Evolutionary conservation across 2,888 invertebrate species (phyloP), one percentile per base, ranked within the genome.

Genomic region (Acronicta leporina): DNA sequence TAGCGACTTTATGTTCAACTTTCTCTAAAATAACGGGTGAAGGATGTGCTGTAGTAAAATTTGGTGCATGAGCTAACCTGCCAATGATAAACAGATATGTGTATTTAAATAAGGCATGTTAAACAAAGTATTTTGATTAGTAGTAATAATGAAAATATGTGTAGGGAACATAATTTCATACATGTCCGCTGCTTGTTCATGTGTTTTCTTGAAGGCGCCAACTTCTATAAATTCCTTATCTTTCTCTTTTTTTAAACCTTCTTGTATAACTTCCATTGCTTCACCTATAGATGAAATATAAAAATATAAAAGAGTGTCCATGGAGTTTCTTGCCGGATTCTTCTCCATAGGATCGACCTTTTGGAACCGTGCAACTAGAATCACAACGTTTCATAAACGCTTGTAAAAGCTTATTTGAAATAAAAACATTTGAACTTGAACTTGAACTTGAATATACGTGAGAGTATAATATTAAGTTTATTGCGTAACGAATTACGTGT

Each of bases 251-350:
- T 78, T 72, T 77, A 90, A 73, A 4, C 65, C 78, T 35, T 81
- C 76, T 16, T 87, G 81, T 56, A 91, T 71, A 5, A 79, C 63
- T 68, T 83, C 73, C 82, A 90, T 78, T 4, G 87, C 89, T 62
- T 87, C 85, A 20, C 80, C 91, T 91, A 27, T 46, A 44, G 14
- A 27, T 16, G 47, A 27, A 38, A 30, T n/a, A 40, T 4, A n/a
- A 20, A n/a, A 20, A 20, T n/a, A n/a, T n/a, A n/a, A n/a, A n/a
- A n/a, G n/a, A n/a, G n/a, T n/a, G n/a, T n/a, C n/a, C n/a, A n/a
- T n/a, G n/a, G n/a, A n/a, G n/a, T n/a, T n/a, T n/a, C n/a, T n/a
- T n/a, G n/a, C n/a, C n/a, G n/a, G n/a, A n/a, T n/a, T n/a, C n/a
- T n/a, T n/a, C n/a, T n/a, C n/a, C n/a, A n/a, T n/a, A n/a, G n/a